Conservation (phyloP, 2,888 invertebrate genomes). For the Chymomyza fuscimana region DNA sequence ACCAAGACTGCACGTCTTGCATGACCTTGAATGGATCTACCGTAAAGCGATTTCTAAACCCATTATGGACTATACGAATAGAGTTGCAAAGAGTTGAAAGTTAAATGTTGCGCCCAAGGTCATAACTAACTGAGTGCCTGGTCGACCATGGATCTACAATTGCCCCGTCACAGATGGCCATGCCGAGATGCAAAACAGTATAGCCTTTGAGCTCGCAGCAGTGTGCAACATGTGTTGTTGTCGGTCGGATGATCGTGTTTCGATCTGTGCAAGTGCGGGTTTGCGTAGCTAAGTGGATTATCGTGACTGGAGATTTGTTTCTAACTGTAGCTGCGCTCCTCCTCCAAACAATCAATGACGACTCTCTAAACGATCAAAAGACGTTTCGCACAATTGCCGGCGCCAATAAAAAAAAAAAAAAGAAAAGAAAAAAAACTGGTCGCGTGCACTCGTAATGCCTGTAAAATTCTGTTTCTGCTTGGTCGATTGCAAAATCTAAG, state of each 20-base stretch:
- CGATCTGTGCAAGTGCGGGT: constrained; percentile 7
- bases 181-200: constrained; percentile 56
- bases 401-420: constrained; percentile 50
- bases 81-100: constrained; percentile 57
- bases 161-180: constrained; percentile 22
- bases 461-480: constrained; percentile 56
- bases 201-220: constrained; percentile 34
- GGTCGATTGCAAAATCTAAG: constrained; percentile 64
- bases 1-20: constrained; percentile 21
- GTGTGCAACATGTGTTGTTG: constrained; percentile 54
- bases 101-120: constrained; percentile 11
- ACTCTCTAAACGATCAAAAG: constrained; percentile 18
- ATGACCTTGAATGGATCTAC: constrained; percentile 59
- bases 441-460: constrained; percentile 41
- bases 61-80: constrained; percentile 37
- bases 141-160: not conserved
- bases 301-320: not conserved
- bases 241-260: not conserved
- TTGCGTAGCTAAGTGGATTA: not conserved
- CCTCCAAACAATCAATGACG: not conserved
- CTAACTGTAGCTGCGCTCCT: not conserved
- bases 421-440: constrained; percentile 9
- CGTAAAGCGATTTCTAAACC: constrained; percentile 53
- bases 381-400: constrained; percentile 45
- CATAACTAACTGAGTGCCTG: not conserved